Base-by-base conservation (phyloP, 2,797 vertebrate genomes). In the Falco concolor region DNA sequence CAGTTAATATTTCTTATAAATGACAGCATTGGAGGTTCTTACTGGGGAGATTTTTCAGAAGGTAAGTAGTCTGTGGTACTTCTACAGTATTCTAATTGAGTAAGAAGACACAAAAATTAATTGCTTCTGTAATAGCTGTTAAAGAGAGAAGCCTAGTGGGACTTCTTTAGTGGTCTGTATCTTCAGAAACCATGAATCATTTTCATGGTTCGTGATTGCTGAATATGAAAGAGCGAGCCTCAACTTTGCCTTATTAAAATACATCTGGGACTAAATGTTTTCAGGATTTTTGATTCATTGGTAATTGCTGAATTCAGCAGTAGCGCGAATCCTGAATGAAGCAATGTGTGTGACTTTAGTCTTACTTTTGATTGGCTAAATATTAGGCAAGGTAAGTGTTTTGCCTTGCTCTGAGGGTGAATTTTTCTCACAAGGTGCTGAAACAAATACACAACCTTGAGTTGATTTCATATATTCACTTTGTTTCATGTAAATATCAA, bases 151-250 rank as follows among this genome's bases (percentile, higher is more conserved):
- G 11, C 59, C 64, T 76, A 2, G 10, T 47, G 47, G 32, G 28
- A 4, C 40, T 63, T 61, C 28, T 63, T 64, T 64, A 30, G 49
- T 50, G n/a, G 21, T 75, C 56, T 77, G 40, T 56, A 15, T 74
- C 30, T 87, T 53, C 56, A 89, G 56, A 83, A 74, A 38, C 19
- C 18, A 4, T 24, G 28, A 50, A 52, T 59, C 3, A 4, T 70
- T 89, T 65, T 54, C 8, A 1, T 47, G 23, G 30, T 36, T 63
- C 0, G 0, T 74, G 32, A 10, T 40, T 73, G 59, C 65, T 36
- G 63, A 3, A 34, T 74, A 5, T 25, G 21, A 84, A 86, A 82
- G 20, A 57, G 75, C 9, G 30, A 86, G 27, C 60, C 23, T 81
- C 17, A 54, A 42, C 47, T 65, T 69, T 20, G 25, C 40, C 45